Base-by-base conservation (phyloP, 2,888 invertebrate genomes). In the Dasysyrphus albostriatus region DNA sequence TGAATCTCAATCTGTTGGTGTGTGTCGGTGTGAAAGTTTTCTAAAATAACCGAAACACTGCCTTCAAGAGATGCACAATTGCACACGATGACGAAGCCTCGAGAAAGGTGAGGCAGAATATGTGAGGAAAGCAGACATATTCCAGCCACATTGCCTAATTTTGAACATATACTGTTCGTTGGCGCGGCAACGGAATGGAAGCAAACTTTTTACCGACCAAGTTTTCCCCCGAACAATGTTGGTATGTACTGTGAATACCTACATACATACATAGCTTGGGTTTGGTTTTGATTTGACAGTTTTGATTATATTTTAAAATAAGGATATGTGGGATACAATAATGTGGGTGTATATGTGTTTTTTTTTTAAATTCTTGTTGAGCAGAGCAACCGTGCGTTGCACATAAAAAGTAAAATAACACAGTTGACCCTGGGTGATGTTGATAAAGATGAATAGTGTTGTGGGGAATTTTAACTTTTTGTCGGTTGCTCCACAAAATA, bases 231-330 rank as follows among this genome's bases (percentile, higher is more conserved):
- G n/a, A 69, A 24, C 54, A 69, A 59, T 58, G 24, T 24, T 24
- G 24, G 24, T 24, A 24, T 3, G 3, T 3, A 24, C 24, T n/a
- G n/a, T n/a, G n/a, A n/a, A n/a, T n/a, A 24, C 24, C 1, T 3
- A 24, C 24, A 24, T 24, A 24, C 24, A 3, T 24, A 24, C 24
- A 24, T 72, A 58, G 51, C 59, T 39, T 16, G 61, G 78, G 47
- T 49, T 63, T 58, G 63, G 69, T 69, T 79, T 83, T 70, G 78
- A 83, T 74, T 78, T 83, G 79, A 83, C 83, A 83, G 79, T 83
- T 83, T 83, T 83, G 83, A 83, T 83, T 83, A 75, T 75, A 49
- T 74, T 47, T 78, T 75, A 83, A 74, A 79, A 79, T 70, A 61
- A 51, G 56, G 65, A 44, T 63, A 42, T 78, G 37, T 44, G 59